A percentile compares a stretch with the other conserved stretches of the same genome.
phyloP scores from a whole-genome alignment of 2,888 invertebrate genomes.

The Nomada ruficornis region DNA sequence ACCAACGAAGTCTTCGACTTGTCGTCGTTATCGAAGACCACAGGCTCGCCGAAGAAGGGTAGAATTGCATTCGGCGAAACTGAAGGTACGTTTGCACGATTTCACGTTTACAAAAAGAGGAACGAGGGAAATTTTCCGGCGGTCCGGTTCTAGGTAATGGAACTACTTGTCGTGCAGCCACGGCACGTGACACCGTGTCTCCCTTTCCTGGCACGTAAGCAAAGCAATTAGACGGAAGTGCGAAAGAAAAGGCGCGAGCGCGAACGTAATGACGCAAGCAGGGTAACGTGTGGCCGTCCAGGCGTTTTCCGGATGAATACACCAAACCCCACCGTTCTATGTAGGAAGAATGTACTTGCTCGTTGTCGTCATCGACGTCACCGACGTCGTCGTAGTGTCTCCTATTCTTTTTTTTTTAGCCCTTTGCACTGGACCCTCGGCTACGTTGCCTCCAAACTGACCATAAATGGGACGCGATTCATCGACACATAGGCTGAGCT shows the following conservation, averaged over 20 bases:
- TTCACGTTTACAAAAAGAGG: slow-evolving; percentile 47
- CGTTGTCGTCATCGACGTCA: background rate
- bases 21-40: background rate
- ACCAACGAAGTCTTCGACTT: background rate
- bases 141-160: slow-evolving; percentile 49
- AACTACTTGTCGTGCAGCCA: slow-evolving; percentile 19
- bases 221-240: slow-evolving; percentile 69
- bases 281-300: slow-evolving; percentile 67
- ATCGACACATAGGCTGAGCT: slow-evolving; percentile 41
- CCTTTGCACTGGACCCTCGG: slow-evolving; percentile 51
- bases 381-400: slow-evolving; percentile 15
- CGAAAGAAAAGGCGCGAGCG: slow-evolving; percentile 49
- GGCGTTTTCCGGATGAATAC: slow-evolving; percentile 75
- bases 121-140: slow-evolving; percentile 55
- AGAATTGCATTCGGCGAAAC: slow-evolving; percentile 6
- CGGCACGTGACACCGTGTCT: slow-evolving; percentile 59
- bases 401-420: slow-evolving; percentile 48
- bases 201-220: slow-evolving; percentile 56
- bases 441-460: slow-evolving; percentile 44
- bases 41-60: background rate
- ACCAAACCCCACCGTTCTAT: slow-evolving; percentile 67
- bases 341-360: slow-evolving; percentile 39
- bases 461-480: slow-evolving; percentile 63
- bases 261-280: slow-evolving; percentile 51
- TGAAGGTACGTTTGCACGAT: slow-evolving; percentile 59